phyloP scores from a whole-genome alignment of 2,113 vertebrate genomes.

The Pteruthius melanotis region DNA sequence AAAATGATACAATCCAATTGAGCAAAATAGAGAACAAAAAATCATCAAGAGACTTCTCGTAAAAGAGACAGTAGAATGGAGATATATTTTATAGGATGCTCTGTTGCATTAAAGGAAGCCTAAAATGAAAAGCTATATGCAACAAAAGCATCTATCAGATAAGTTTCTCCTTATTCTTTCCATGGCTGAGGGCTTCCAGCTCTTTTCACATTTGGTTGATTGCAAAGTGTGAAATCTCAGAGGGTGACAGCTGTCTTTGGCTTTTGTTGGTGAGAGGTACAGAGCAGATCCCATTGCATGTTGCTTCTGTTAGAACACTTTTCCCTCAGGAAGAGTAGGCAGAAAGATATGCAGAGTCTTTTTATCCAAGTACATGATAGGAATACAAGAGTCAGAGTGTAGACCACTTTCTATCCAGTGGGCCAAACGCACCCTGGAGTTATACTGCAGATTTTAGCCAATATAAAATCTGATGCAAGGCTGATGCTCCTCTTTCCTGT shows the following conservation, averaged over 20 bases:
- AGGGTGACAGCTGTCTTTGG: not conserved
- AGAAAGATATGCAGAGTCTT: not conserved
- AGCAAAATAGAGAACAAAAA: conserved; percentile 28
- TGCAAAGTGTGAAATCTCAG: not conserved
- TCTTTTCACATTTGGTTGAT: not conserved
- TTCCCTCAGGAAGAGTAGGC: not conserved
- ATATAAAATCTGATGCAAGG: not conserved
- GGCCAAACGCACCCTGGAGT: not conserved
- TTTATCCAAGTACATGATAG: not conserved
- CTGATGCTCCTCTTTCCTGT: not conserved
- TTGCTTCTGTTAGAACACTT: not conserved
- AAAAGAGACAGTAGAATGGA: not conserved
- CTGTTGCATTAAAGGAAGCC: not conserved
- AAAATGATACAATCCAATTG: not conserved
- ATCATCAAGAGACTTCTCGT: conserved; percentile 6
- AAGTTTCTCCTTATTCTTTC: not conserved
- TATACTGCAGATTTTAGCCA: not conserved
- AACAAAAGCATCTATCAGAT: not conserved
- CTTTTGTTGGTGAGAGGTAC: not conserved
- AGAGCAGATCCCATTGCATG: not conserved
- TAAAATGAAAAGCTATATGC: conserved; percentile 8
- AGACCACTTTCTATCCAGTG: not conserved
- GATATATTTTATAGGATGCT: not conserved
- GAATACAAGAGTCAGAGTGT: not conserved
- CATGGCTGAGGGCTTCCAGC: not conserved